Percentiles rank a stretch among this genome's conserved stretches.
Conservation (phyloP, 2,113 vertebrate genomes). For the Alethe castanea region DNA sequence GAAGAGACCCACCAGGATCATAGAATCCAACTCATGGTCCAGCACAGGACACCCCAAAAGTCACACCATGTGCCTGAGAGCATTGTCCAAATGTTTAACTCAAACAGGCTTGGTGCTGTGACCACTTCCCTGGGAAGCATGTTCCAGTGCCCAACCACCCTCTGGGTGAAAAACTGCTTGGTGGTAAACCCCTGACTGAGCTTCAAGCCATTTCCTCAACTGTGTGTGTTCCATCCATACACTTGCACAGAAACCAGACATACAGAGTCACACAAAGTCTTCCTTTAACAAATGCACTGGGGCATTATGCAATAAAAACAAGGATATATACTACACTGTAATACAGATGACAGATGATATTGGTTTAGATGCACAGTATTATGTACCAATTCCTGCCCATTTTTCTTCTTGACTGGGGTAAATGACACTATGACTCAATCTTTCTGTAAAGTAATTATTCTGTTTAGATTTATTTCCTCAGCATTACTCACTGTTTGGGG, state of each 20-base stretch:
- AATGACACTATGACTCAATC: neutral
- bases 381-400: neutral
- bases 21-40: neutral
- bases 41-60: neutral
- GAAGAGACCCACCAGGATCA: neutral
- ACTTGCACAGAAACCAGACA: conserved; percentile 42
- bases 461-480: conserved; percentile 17
- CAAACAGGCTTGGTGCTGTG: neutral
- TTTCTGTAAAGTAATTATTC: neutral
- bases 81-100: neutral
- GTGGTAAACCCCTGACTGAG: neutral
- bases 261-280: conserved; percentile 9
- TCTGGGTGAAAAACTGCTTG: neutral
- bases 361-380: neutral
- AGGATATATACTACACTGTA: neutral
- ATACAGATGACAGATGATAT: neutral
- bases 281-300: neutral
- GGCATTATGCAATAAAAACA: conserved; percentile 20
- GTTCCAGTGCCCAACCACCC: neutral
- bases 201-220: neutral
- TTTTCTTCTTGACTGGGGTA: neutral
- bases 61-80: neutral
- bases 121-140: neutral
- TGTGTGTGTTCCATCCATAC: conserved; percentile 50
- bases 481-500: neutral